phyloP scores from a whole-genome alignment of 2,888 invertebrate genomes.

The Spodoptera picta region DNA sequence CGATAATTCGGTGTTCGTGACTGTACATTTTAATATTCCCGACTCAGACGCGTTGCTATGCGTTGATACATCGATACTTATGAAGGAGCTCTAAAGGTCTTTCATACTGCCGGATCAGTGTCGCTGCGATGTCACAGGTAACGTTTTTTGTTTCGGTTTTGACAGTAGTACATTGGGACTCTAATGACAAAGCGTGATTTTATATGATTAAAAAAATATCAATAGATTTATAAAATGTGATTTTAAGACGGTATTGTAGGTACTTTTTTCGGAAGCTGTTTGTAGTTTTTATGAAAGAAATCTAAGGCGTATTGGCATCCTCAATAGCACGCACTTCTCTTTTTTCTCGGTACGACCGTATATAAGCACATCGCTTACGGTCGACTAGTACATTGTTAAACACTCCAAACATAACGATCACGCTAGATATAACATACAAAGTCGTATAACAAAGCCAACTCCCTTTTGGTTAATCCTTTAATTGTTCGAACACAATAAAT shows the following conservation, averaged over 20 bases:
- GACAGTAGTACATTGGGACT: background rate
- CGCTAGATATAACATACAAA: constrained; percentile 32
- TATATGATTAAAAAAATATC: too few relatives aligned
- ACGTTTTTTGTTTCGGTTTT: background rate
- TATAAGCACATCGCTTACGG: constrained; percentile 33
- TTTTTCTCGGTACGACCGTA: constrained; percentile 20
- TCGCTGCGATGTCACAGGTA: constrained; percentile 28
- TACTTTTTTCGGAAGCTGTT: background rate
- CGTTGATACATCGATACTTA: constrained; percentile 80
- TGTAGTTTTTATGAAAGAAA: constrained; percentile 2
- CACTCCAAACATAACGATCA: constrained; percentile 38
- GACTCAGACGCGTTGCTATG: constrained; percentile 75
- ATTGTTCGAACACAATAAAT: constrained; percentile 53
- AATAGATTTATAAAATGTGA: too few relatives aligned
- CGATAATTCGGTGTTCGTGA: constrained; percentile 78
- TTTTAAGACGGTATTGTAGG: constrained; percentile 1
- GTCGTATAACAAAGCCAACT: constrained; percentile 26
- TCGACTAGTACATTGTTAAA: constrained; percentile 40
- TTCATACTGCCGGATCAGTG: constrained; percentile 21
- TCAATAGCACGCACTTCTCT: constrained; percentile 20
- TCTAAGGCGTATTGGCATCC: constrained; percentile 10
- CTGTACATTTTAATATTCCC: constrained; percentile 81
- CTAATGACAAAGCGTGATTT: background rate
- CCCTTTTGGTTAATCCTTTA: constrained; percentile 50
- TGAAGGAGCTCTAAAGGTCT: constrained; percentile 35